These are phyloP conservation scores for Alauda arvensis DNA, from an alignment of 2,797 vertebrate species.

Conservation along the genomic window DNA sequence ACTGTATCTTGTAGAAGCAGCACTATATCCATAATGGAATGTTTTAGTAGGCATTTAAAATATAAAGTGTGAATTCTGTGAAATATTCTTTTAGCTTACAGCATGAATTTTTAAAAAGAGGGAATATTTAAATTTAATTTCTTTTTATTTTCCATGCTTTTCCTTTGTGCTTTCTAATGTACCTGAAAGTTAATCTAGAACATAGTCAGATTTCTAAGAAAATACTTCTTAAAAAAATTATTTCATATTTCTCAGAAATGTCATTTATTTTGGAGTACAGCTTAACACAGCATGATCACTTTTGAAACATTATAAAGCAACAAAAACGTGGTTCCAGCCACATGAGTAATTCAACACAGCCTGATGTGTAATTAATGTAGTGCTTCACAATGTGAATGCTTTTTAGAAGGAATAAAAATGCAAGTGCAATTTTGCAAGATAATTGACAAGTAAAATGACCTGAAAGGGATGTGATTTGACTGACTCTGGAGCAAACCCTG, in stretches of 20 bases:
- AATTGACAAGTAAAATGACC: conserved; percentile 48
- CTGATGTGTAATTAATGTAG: conserved; percentile 45
- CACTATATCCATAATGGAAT: background rate
- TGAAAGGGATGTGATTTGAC: background rate
- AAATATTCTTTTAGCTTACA: background rate
- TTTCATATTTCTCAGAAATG: background rate
- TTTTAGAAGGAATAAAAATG: conserved; percentile 36
- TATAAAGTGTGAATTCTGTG: background rate
- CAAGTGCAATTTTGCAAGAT: conserved; percentile 13
- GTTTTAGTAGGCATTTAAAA: conserved; percentile 2
- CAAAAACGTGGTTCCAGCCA: conserved; percentile 1
- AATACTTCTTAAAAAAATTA: background rate
- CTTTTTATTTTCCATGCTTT: conserved; percentile 5
- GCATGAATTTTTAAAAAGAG: background rate
- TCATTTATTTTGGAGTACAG: background rate
- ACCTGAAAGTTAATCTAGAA: background rate
- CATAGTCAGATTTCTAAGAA: conserved; percentile 5
- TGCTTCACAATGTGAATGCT: conserved; percentile 16
- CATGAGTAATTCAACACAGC: conserved; percentile 2
- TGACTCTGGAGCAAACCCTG: background rate
- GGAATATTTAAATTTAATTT: background rate
- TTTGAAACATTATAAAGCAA: conserved; percentile 3
- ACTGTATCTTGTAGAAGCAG: background rate
- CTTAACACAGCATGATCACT: background rate
- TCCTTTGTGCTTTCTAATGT: background rate